Percentiles rank a stretch among this genome's conserved stretches.
These are phyloP conservation scores for Clistopyga incitator DNA, from an alignment of 2,888 invertebrate species.

Conservation along the genomic window DNA sequence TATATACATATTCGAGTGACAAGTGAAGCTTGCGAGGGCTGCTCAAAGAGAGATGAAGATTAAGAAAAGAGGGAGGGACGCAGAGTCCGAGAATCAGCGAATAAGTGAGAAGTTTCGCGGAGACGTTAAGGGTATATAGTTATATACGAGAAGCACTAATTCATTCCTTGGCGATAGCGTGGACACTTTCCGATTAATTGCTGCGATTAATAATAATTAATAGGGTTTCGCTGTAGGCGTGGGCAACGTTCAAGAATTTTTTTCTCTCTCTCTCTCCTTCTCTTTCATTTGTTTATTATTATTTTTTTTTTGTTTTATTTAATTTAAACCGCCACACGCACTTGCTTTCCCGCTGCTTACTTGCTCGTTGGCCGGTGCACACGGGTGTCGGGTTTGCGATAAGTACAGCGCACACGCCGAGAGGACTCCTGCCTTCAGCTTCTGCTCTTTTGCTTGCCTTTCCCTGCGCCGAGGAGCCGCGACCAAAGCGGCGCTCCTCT, in stretches of 20 bases:
- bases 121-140: conserved; percentile 50
- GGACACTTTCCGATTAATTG: conserved; percentile 77
- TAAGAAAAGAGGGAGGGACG: conserved; percentile 46
- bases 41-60: conserved; percentile 62
- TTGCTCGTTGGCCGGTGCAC: conserved; percentile 40
- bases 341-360: conserved; percentile 21
- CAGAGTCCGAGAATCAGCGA: conserved; percentile 27
- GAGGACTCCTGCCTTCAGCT: conserved; percentile 34
- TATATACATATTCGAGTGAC: conserved; percentile 53
- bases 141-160: conserved; percentile 68
- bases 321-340: conserved; percentile 35
- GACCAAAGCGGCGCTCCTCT: too few relatives aligned
- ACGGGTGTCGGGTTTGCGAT: conserved; percentile 64
- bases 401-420: conserved; percentile 54
- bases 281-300: not conserved
- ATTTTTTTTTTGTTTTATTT: not conserved
- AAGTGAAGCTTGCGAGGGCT: conserved; percentile 62
- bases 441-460: conserved; percentile 35
- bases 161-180: conserved; percentile 71
- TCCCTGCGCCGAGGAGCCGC: conserved; percentile 16
- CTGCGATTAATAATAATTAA: conserved; percentile 81
- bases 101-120: conserved; percentile 65
- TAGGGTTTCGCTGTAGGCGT: conserved; percentile 72
- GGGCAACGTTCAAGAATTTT: conserved; percentile 69
- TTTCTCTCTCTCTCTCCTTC: conserved; percentile 13